These are phyloP conservation scores for Zosterops japonicus DNA, from an alignment of 2,113 vertebrate genomes.

Conservation along the genomic window DNA sequence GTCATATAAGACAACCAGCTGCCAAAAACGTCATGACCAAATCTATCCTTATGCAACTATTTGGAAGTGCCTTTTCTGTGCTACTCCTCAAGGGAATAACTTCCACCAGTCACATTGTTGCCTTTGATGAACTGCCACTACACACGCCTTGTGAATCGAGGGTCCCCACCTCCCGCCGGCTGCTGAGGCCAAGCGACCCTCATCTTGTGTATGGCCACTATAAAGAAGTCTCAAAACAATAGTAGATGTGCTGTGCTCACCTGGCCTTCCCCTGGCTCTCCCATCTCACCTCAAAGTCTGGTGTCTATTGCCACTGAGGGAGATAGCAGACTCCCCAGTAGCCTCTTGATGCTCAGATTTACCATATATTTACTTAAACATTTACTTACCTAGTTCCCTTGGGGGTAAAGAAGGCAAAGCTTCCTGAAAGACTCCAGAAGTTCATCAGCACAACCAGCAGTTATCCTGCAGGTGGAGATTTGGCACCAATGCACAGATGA, in stretches of 20 bases:
- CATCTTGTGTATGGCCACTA: too few species aligned
- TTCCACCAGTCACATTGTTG: neutral
- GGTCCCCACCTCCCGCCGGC: neutral
- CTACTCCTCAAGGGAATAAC: fast-evolving
- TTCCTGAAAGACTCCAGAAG: neutral
- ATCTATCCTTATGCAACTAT: neutral
- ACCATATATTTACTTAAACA: neutral
- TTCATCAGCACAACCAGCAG: neutral
- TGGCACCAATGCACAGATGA: neutral
- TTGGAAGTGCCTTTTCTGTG: neutral
- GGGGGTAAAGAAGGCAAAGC: neutral
- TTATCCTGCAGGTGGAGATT: neutral
- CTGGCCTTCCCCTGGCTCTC: neutral
- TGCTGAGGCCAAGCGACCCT: neutral
- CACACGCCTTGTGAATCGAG: neutral
- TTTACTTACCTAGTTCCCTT: neutral
- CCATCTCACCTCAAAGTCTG: neutral
- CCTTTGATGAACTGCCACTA: fast-evolving
- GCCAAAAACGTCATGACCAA: neutral
- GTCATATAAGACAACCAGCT: neutral
- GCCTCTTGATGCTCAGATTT: neutral
- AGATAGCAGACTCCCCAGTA: neutral
- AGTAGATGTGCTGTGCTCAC: neutral
- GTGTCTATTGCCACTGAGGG: neutral
- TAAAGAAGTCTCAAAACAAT: neutral